Base-by-base conservation (phyloP, 1,140 invertebrate genomes). In the Spodoptera litura region DNA sequence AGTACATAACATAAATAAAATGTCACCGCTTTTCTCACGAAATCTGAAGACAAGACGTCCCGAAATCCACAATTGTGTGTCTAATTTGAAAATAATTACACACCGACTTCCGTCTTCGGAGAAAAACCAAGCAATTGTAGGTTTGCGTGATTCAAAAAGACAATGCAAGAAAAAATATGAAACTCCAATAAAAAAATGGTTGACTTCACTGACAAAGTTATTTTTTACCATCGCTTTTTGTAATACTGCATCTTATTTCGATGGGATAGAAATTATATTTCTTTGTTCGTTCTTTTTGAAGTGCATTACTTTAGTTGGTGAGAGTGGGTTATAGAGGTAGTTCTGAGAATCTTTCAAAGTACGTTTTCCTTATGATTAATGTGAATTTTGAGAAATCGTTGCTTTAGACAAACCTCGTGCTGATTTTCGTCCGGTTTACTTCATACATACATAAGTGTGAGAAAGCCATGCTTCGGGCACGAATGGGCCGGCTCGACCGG, bases 21-120 rank as follows among this genome's bases (percentile, higher is more conserved):
- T 74, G 78, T 80, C 70, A 70, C 79, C 35, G 27, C 12, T 20
- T 70, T 83, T 90, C 89, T 85, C 89, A 89, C 89, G 87, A 72
- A 73, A 51, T 13, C 6, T 70, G 73, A 64, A 79, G 76, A 52
- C 78, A 68, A 20, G 62, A 84, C 83, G 79, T 82, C 81, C 81
- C 85, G 71, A 91, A 92, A 89, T 87, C 85, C 82, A 88, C 83
- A 84, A 86, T 89, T 87, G 84, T 84, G 84, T 83, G 85, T 88
- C 87, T 92, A 91, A 92, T 92, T 88, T 85, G 87, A 87, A 92
- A 83, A 91, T 92, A 92, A 92, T 91, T 91, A 89, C 81, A 85
- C 79, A 78, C 71, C 83, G 73, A 82, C 89, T 91, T 90, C 89
- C 89, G 87, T 85, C 85, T 85, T 80, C 6, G 80, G 83, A 83